Evolutionary conservation across 2,888 invertebrate genomes (phyloP), one percentile per base, ranked within the genome.

Genomic region (Cryptus viduatorius): DNA sequence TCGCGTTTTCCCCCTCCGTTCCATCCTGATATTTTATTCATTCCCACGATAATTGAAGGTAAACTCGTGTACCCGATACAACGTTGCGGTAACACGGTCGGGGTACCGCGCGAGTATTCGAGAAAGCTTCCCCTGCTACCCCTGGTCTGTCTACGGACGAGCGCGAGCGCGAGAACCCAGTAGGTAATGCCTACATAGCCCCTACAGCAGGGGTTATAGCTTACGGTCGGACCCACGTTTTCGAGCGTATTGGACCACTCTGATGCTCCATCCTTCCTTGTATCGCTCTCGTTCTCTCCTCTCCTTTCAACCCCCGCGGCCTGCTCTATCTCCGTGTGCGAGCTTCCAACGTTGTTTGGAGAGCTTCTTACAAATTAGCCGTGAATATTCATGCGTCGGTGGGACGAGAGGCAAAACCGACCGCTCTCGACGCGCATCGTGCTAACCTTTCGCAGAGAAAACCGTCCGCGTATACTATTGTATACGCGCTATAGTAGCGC

Each of bases 341-440:
- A 82, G 82, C 73, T 79, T 86, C 86, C 85, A 87, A 37, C 90
- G 89, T 89, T 92, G 92, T 92, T 92, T 92, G 89, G 88, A 89
- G 89, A 92, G 91, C 90, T 93, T 90, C 91, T 92, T 92, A 93
- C 92, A 92, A 92, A 93, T 93, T 92, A 92, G 89, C 90, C 89
- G 92, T 92, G 92, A 93, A 93, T 93, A 93, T 92, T 93, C 92
- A 92, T 92, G 90, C 88, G 87, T 87, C 82, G 64, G 56, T 82
- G 84, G 84, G 76, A 29, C 29, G 72, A 59, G 86, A 79, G 79
- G 84, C 79, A 85, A 88, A 91, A 89, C 85, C 84, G 31, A 61
- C 29, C 59, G 12, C 31, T 69, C 79, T 0, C 48, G 50, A 19
- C 59, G 81, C 71, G 81, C 79, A 59, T 65, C 73, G 53, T 77